phyloP scores from a whole-genome alignment of 2,888 invertebrate genomes.

The Allophyes oxyacanthae region DNA sequence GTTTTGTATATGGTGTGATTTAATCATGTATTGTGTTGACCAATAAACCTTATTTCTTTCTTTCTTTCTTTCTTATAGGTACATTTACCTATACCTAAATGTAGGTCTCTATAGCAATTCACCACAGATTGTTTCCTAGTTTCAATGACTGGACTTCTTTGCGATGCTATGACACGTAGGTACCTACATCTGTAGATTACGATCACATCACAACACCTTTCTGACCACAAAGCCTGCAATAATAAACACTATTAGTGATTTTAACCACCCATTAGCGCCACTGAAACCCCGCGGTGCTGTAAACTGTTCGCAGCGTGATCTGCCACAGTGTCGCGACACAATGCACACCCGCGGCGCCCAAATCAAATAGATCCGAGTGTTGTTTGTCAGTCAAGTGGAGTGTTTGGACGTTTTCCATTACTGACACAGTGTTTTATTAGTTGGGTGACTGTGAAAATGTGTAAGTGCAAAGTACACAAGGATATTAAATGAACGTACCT shows the following conservation, averaged over 20 bases:
- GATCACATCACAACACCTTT: slow-evolving; percentile 18
- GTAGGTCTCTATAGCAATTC: too few relatives aligned
- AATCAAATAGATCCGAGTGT: slow-evolving; percentile 49
- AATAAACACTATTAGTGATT: slow-evolving; percentile 47
- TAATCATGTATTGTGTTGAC: too few relatives aligned
- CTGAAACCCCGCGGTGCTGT: slow-evolving; percentile 40
- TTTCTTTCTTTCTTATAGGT: too few relatives aligned
- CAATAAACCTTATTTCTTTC: too few relatives aligned
- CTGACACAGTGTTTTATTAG: slow-evolving; percentile 37
- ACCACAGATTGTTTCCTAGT: slow-evolving; percentile 15
- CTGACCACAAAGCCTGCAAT: slow-evolving; percentile 22
- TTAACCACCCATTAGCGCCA: slow-evolving; percentile 39
- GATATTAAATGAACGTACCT: background rate
- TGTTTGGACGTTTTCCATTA: slow-evolving; percentile 47
- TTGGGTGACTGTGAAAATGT: slow-evolving; percentile 2
- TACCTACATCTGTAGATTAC: slow-evolving; percentile 16
- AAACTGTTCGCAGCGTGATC: slow-evolving; percentile 46
- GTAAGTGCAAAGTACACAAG: slow-evolving; percentile 2
- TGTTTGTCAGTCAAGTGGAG: slow-evolving; percentile 34
- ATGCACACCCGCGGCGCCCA: slow-evolving; percentile 48
- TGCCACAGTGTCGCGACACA: slow-evolving; percentile 47
- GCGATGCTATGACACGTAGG: slow-evolving; percentile 19
- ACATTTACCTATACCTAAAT: too few relatives aligned
- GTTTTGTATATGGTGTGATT: too few relatives aligned
- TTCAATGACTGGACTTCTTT: slow-evolving; percentile 21